Evolutionary conservation across 2,888 invertebrate genomes (phyloP), one percentile per base, ranked within the genome.

Genomic region (Agonopterix arenella): DNA sequence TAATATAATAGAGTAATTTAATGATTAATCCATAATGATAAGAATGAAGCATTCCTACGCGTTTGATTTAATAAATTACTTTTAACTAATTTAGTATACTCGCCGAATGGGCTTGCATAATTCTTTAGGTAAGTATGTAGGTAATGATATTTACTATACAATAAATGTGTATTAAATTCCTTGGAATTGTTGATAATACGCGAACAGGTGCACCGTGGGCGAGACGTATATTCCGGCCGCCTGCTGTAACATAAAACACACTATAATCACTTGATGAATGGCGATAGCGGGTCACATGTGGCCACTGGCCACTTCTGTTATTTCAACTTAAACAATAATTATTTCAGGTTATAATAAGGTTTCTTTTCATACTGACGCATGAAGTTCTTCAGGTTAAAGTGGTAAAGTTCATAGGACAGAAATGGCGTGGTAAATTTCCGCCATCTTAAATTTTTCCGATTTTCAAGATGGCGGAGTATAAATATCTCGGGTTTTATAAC

Each of bases 31-130:
- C 75, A 83, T 89, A 89, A 89, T 89, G 85, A 89, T 90, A 89
- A 88, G 82, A 86, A 90, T 90, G 89, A 90, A 90, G 90, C 90
- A 84, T 89, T 83, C 80, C 89, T 89, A 90, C 89, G 84, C 83
- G 88, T 83, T 89, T 11, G 90, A 84, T 89, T 85, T 90, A 90
- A 86, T 89, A 85, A 90, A 90, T 91, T 91, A 91, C 88, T 89
- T 90, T 90, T 91, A 91, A 90, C 91, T 91, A 91, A 90, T 90
- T 79, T 91, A 91, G 90, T 91, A 91, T 90, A 91, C 91, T 90
- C 80, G 85, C 85, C 89, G 73, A 78, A 73, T 68, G 74, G 83
- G 82, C 84, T 81, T 74, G 82, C 77, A 79, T 76, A 76, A 73
- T 71, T 75, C 64, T 76, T 80, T 79, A 77, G 62, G 68, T 80